These are phyloP conservation scores for Megalops atlanticus DNA, from an alignment of 2,113 vertebrate genomes.

Conservation along the genomic window DNA sequence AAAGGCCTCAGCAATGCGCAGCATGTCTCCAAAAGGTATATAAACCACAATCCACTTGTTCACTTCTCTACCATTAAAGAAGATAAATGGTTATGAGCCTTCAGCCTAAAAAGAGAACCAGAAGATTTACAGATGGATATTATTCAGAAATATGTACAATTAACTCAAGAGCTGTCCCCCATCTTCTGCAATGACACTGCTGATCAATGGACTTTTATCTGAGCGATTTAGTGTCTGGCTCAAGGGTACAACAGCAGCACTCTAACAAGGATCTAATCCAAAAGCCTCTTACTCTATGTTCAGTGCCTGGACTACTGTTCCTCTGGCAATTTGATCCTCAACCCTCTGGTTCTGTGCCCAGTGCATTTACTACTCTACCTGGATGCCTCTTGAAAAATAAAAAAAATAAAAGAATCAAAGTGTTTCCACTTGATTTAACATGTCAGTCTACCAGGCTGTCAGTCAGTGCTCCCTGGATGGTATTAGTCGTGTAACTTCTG, in stretches of 20 bases:
- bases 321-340: too few species aligned
- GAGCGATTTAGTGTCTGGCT: background rate
- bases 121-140: slow-evolving; percentile 20
- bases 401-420: too few species aligned
- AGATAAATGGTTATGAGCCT: slow-evolving; percentile 21
- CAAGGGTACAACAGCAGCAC: background rate
- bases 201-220: background rate
- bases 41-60: background rate
- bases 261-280: background rate
- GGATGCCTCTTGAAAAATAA: too few species aligned
- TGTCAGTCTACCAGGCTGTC: too few species aligned
- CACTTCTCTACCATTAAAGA: slow-evolving; percentile 18
- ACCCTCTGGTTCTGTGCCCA: too few species aligned
- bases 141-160: slow-evolving; percentile 19
- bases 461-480: too few species aligned
- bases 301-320: background rate
- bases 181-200: too few species aligned
- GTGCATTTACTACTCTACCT: too few species aligned
- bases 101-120: slow-evolving; percentile 18
- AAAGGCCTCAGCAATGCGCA: slow-evolving; percentile 11
- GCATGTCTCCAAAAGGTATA: slow-evolving; percentile 4
- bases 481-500: too few species aligned
- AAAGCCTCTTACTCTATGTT: background rate
- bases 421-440: too few species aligned
- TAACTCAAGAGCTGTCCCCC: background rate